These are phyloP conservation scores for Brachypteracias leptosomus DNA, from an alignment of 2,113 vertebrate species.

Conservation along the genomic window DNA sequence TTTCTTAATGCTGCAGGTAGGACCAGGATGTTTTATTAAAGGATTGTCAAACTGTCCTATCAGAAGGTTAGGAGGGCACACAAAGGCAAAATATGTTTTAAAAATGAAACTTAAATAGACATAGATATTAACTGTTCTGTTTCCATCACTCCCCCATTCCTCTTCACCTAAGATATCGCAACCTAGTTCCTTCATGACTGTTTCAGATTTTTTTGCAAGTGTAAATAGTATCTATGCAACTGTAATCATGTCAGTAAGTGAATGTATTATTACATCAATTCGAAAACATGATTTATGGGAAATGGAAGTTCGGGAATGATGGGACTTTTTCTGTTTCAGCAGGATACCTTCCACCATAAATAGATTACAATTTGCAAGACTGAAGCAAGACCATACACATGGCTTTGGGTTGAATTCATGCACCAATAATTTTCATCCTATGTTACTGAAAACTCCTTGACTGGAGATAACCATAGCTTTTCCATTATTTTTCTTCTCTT, in stretches of 20 bases:
- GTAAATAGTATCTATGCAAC: background rate
- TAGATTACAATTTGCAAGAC: background rate
- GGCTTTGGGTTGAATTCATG: slow-evolving; percentile 7
- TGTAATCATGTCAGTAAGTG: background rate
- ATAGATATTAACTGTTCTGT: background rate
- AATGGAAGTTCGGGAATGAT: background rate
- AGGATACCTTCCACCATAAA: background rate
- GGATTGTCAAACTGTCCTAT: background rate
- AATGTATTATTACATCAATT: background rate
- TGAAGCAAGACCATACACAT: background rate
- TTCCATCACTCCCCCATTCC: background rate
- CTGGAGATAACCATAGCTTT: slow-evolving; percentile 17
- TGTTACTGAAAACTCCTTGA: slow-evolving; percentile 2
- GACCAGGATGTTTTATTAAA: background rate
- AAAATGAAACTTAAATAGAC: background rate
- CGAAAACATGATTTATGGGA: background rate
- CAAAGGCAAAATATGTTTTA: background rate
- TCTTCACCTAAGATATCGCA: background rate
- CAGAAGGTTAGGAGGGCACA: background rate
- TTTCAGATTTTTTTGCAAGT: background rate
- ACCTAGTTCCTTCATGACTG: background rate
- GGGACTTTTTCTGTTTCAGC: background rate
- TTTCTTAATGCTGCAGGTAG: background rate
- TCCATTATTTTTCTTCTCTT: slow-evolving; percentile 33
- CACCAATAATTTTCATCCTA: background rate